These are phyloP conservation scores for Nothoprocta pentlandii DNA, from an alignment of 2,113 vertebrate genomes.

Conservation along the genomic window DNA sequence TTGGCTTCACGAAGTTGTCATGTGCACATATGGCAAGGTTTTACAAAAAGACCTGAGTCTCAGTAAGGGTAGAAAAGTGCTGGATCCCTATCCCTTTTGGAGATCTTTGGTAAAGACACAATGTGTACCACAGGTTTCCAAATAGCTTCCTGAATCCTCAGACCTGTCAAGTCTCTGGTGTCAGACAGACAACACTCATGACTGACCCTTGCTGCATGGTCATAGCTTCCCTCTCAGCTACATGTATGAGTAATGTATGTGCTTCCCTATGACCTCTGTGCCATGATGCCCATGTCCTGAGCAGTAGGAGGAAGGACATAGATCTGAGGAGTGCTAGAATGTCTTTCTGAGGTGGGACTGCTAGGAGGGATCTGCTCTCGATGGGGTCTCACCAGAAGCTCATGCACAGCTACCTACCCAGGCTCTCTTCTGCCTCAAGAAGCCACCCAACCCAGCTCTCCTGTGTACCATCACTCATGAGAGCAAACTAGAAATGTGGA, in stretches of 20 bases:
- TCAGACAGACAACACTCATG: fast-evolving
- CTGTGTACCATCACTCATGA: neutral
- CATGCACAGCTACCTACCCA: neutral
- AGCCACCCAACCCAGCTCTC: neutral
- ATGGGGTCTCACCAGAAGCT: neutral
- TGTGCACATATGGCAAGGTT: neutral
- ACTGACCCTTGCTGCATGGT: fast-evolving
- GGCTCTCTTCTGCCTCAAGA: fast-evolving
- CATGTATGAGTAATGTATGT: fast-evolving
- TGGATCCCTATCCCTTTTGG: neutral
- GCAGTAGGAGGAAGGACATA: neutral
- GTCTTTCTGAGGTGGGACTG: neutral
- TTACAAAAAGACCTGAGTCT: neutral
- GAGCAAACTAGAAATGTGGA: fast-evolving
- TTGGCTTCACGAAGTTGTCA: neutral
- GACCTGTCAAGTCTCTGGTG: neutral
- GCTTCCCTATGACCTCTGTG: neutral
- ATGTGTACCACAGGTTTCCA: neutral
- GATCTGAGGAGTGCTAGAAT: neutral
- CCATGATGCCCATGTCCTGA: fast-evolving
- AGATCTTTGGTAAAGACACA: neutral
- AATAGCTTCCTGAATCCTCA: neutral
- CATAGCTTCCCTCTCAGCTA: neutral
- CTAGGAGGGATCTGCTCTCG: neutral
- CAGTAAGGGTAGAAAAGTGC: neutral